These are phyloP conservation scores for Drosophila pallidifrons DNA, from an alignment of 1,140 invertebrate species.

Conservation along the genomic window DNA sequence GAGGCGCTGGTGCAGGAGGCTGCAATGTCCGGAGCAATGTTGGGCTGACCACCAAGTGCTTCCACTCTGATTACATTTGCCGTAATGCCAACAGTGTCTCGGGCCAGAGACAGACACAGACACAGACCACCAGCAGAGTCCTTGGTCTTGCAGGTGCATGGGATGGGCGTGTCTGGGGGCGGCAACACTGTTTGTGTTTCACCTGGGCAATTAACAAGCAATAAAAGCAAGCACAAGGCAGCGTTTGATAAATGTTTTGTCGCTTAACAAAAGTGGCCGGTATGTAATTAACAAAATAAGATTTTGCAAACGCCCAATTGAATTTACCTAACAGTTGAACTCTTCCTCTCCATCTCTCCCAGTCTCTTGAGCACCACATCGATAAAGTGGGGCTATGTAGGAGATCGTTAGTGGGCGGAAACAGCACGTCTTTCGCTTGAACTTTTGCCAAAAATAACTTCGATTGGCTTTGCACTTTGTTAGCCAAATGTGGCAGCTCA, in stretches of 20 bases:
- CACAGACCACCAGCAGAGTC: not conserved
- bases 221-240: constrained; percentile 65
- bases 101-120: not conserved
- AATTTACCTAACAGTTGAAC: constrained; percentile 40
- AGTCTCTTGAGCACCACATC: too few relatives aligned
- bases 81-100: constrained; percentile 32
- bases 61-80: constrained; percentile 62
- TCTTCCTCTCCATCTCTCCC: too few relatives aligned
- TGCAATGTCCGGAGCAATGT: constrained; percentile 8
- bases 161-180: constrained; percentile 62
- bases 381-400: not conserved
- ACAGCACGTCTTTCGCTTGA: constrained; percentile 63
- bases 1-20: constrained; percentile 4
- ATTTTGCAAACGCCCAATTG: constrained; percentile 65
- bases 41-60: constrained; percentile 57
- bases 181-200: constrained; percentile 68
- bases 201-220: constrained; percentile 79
- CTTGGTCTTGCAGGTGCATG: constrained; percentile 59
- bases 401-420: not conserved
- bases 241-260: constrained; percentile 66
- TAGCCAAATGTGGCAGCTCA: constrained; percentile 60
- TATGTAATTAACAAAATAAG: constrained; percentile 70
- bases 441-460: constrained; percentile 70
- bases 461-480: constrained; percentile 61
- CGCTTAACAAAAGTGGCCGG: constrained; percentile 53